Percentiles rank a stretch among this genome's conserved stretches.
Evolutionary conservation across 2,113 vertebrate species (phyloP).

Genomic region (Ahaetulla prasina): DNA sequence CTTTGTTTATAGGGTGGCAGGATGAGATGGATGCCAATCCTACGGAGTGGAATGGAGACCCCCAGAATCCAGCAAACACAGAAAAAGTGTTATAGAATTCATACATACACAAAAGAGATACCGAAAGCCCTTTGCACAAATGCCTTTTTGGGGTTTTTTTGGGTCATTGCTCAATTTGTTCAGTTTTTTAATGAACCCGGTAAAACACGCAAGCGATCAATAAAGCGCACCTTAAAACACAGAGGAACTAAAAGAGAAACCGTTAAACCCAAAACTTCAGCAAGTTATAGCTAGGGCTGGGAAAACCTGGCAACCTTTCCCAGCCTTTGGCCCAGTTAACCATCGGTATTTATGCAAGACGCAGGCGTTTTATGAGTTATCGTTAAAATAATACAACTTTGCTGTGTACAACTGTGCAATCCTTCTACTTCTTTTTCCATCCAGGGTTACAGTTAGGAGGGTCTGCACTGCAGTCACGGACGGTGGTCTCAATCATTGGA

Average conservation of each 20-base stretch:
- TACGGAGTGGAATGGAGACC: background rate
- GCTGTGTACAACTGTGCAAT: background rate
- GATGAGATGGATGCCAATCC: background rate
- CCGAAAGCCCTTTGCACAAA: background rate
- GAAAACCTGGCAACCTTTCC: background rate
- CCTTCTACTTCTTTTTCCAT: background rate
- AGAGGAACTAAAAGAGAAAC: background rate
- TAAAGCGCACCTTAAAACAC: background rate
- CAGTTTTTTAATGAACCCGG: background rate
- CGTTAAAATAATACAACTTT: background rate
- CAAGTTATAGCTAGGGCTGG: background rate
- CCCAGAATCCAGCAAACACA: background rate
- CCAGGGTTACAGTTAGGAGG: background rate
- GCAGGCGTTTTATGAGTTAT: background rate
- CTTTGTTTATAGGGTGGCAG: background rate
- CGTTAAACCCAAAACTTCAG: background rate
- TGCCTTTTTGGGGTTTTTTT: background rate
- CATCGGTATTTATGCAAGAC: background rate
- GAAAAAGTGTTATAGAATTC: background rate
- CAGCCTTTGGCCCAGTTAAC: background rate
- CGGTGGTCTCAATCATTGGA: background rate
- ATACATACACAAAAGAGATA: background rate
- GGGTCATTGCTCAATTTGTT: background rate
- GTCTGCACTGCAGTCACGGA: background rate
- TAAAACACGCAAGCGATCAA: background rate